These are phyloP conservation scores for Panagrolaimus sp. DNA, from an alignment of 1,140 invertebrate species.

Conservation along the genomic window DNA sequence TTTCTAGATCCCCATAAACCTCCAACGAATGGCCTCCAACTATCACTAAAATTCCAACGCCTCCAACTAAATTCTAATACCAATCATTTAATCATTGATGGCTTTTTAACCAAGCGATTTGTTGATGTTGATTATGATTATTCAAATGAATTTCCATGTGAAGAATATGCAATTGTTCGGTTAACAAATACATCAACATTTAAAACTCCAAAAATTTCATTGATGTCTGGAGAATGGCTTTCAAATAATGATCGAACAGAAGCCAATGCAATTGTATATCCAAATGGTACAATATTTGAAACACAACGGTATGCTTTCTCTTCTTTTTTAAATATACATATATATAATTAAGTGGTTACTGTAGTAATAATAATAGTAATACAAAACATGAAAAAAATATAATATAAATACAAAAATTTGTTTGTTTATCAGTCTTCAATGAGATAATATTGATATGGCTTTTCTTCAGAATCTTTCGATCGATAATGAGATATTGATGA, in stretches of 20 bases:
- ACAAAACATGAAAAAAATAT: too few relatives aligned
- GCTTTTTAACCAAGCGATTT: slow-evolving; percentile 5
- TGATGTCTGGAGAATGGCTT: slow-evolving; percentile 4
- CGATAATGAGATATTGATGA: too few relatives aligned
- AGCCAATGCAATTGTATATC: slow-evolving; percentile 1
- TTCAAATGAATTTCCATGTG: neutral
- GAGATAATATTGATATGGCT: too few relatives aligned
- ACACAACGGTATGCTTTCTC: too few relatives aligned
- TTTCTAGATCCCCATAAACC: slow-evolving; percentile 6
- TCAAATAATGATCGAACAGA: neutral
- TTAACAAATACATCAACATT: neutral
- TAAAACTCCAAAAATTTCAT: slow-evolving; percentile 1
- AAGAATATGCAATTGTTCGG: slow-evolving; percentile 6
- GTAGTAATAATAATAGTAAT: too few relatives aligned
- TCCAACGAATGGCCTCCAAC: neutral
- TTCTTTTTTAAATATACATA: too few relatives aligned
- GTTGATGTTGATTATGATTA: neutral
- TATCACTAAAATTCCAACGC: neutral
- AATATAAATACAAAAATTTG: too few relatives aligned
- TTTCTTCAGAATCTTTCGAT: too few relatives aligned
- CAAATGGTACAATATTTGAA: neutral
- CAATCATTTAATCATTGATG: neutral
- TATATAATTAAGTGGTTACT: too few relatives aligned
- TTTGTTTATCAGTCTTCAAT: too few relatives aligned
- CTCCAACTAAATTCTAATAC: neutral